Base-by-base conservation (phyloP, 2,888 invertebrate species). In the Argyra leucocephala region DNA sequence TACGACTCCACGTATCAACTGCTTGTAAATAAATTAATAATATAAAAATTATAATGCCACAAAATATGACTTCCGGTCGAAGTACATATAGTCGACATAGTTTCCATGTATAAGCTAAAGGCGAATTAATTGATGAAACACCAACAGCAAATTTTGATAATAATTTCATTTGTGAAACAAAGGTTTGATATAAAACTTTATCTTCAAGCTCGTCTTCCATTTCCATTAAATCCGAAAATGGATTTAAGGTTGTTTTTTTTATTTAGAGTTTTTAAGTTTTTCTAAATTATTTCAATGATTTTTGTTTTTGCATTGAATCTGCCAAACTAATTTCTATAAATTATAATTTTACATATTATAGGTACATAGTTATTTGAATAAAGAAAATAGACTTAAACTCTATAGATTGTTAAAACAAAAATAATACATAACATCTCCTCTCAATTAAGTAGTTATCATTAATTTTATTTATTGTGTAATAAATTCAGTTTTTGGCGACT, bases 171-270 rank as follows among this genome's bases (percentile, higher is more conserved):
- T 92, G 90, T 71, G 91, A 90, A 71, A 90, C 81, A 80, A 91
- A 91, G 37, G 92, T 90, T 84, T 93, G 92, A 80, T 91, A 90
- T 74, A 93, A 83, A 74, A 93, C 88, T 84, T 87, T 88, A 75
- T 93, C 92, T 82, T 93, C 93, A 75, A 93, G 82, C 82, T 92
- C 92, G 88, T 93, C 93, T 85, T 93, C 93, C 93, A 93, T 93
- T 72, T 66, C 48, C 48, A 48, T 48, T 48, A 48, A 48, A 48
- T n/a, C 48, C 48, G 48, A 12, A 48, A 18, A 12, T 48, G 48
- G 48, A 48, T 48, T 48, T 48, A 48, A 48, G 48, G 48, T 18
- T 9, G 12, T 48, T 48, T 48, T 15, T 37, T 37, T 37, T 15
- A 37, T 15, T 15, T 37, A 37, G 5, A 37, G 12, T 31, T 31